These are phyloP conservation scores for Paraescarpia echinospica DNA, from an alignment of 1,140 invertebrate species.

Conservation along the genomic window DNA sequence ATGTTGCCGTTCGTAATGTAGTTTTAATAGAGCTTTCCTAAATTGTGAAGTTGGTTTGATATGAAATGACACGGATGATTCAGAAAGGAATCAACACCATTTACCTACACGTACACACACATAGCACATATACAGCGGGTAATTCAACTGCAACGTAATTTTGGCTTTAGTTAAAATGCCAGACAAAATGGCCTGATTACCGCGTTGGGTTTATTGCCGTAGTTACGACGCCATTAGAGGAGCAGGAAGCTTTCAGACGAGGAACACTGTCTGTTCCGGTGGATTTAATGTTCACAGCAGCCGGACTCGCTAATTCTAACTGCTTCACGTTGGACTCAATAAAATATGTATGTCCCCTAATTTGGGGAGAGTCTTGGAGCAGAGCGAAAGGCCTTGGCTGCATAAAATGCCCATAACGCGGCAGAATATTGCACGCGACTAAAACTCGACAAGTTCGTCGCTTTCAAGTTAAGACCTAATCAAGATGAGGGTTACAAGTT, in stretches of 20 bases:
- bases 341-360: background rate
- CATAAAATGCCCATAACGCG: background rate
- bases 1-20: too few species aligned
- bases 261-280: background rate
- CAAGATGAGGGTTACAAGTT: background rate
- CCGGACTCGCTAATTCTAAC: background rate
- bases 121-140: background rate
- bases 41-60: too few species aligned
- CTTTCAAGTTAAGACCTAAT: background rate
- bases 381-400: background rate
- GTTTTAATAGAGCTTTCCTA: too few species aligned
- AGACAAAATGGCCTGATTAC: background rate
- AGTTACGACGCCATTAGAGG: background rate
- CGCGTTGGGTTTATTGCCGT: background rate
- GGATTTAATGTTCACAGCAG: conserved; percentile 5
- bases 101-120: background rate
- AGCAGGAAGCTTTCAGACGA: background rate
- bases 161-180: background rate
- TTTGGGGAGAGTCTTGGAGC: background rate
- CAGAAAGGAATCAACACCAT: background rate
- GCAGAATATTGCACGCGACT: background rate
- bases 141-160: background rate
- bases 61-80: too few species aligned
- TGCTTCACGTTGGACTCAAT: background rate
- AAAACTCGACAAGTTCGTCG: background rate